Evolutionary conservation across 2,797 vertebrate genomes (phyloP).

Genomic region (Tokudaia tokunoshimensis): DNA sequence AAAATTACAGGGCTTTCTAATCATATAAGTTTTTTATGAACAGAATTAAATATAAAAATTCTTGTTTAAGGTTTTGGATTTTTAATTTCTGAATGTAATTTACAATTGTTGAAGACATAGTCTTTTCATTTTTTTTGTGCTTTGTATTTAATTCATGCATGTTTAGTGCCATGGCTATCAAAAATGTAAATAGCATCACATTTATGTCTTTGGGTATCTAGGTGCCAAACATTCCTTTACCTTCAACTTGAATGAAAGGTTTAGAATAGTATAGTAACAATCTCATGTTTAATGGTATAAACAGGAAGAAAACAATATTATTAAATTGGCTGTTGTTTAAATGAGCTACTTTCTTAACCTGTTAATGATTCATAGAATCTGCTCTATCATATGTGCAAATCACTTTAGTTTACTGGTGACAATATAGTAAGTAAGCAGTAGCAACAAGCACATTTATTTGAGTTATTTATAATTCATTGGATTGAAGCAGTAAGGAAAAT

Average conservation of each 20-base stretch:
- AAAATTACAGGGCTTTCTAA: not conserved
- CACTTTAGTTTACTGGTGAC: conserved; percentile 12
- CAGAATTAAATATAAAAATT: not conserved
- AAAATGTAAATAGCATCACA: not conserved
- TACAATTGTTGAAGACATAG: not conserved
- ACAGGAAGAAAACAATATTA: conserved; percentile 16
- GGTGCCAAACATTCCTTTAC: conserved; percentile 18
- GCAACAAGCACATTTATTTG: conserved; percentile 63
- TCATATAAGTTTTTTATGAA: not conserved
- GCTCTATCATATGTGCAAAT: not conserved
- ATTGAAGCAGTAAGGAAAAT: not conserved
- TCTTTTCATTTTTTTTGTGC: not conserved
- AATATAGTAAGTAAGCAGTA: conserved; percentile 29
- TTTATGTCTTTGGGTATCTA: conserved; percentile 52
- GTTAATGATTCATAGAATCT: conserved; percentile 63
- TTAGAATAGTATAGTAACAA: not conserved
- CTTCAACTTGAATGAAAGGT: conserved; percentile 47
- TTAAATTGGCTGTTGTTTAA: conserved; percentile 52
- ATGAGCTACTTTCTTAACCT: conserved; percentile 38
- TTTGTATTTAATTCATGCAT: not conserved
- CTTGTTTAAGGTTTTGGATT: not conserved
- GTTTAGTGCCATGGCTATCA: conserved; percentile 26
- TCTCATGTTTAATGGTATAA: not conserved
- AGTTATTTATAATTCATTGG: not conserved
- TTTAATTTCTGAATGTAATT: not conserved